Evolutionary conservation across 2,888 invertebrate species (phyloP), one percentile per base, ranked within the genome.

Genomic region (Diarsia dahlii): DNA sequence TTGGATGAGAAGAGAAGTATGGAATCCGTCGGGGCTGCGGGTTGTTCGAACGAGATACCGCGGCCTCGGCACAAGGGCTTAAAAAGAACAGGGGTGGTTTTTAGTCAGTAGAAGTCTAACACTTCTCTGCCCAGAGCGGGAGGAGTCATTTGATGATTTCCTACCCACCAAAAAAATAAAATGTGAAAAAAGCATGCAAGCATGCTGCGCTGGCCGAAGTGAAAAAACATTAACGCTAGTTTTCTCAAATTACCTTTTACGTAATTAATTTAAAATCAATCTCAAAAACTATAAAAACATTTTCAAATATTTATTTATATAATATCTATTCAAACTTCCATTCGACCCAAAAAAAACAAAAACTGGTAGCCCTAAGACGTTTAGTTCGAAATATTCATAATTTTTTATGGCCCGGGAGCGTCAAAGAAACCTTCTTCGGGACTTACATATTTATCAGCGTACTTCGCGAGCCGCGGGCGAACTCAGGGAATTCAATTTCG

Each of bases 401-500:
- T 89, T 89, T 85, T 89, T 67, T 79, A 76, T 74, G 60, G 71
- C 83, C 72, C 70, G 71, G 74, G 77, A 82, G 76, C 82, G 78
- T 88, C 86, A 89, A 88, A 88, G 87, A 88, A 89, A 84, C 84
- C 86, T 87, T 84, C 82, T 62, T 63, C 20, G 65, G 81, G 83
- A 81, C 86, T 90, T 90, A 91, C 87, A 90, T 91, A 91, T 91
- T 90, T 90, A 91, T 89, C 85, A 89, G 88, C 70, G 74, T 76
- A 81, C 84, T 83, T 85, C 76, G 81, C 80, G 84, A 48, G 82
- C 84, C 77, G 79, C 81, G 84, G 66, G 81, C 84, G 73, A 66
- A 76, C 77, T 82, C 73, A 58, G 83, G 87, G 89, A 90, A 92
- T 92, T 91, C 89, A 90, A 92, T 92, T 92, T 91, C 79, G 80